Percentiles rank a stretch among this genome's conserved stretches.
These are phyloP conservation scores for Capitulum mitella DNA, from an alignment of 2,888 invertebrate species.

Conservation along the genomic window DNA sequence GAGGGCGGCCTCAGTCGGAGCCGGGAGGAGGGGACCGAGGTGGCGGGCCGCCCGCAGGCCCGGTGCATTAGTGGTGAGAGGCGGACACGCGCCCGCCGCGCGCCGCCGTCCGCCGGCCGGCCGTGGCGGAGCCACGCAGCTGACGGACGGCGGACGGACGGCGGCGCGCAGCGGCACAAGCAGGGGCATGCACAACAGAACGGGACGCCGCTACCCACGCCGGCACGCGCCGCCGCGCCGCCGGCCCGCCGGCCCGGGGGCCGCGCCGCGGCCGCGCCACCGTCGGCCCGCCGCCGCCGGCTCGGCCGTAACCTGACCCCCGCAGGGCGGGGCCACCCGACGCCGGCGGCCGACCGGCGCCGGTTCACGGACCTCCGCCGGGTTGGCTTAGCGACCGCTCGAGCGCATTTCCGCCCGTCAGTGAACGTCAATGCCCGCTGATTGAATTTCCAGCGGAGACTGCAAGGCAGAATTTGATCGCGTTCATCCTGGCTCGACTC, in stretches of 20 bases:
- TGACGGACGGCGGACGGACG: not conserved
- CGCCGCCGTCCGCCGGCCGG: not conserved
- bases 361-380: not conserved
- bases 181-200: slow-evolving; percentile 33
- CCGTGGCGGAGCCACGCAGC: no score
- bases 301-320: no score
- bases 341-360: not conserved
- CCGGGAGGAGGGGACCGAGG: not conserved
- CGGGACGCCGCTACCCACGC: not conserved
- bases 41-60: slow-evolving; percentile 34
- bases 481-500: no score
- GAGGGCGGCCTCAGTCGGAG: not conserved
- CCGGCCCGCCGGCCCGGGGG: not conserved
- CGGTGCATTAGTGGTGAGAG: not conserved
- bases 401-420: not conserved
- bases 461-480: no score
- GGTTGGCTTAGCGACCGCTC: not conserved
- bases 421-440: not conserved
- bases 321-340: not conserved
- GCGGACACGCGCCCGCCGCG: not conserved
- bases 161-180: not conserved
- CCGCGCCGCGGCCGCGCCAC: no score
- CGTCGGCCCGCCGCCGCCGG: no score
- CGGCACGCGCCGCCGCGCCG: not conserved
- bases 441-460: no score